These are phyloP conservation scores for Acestrorhynchus altus DNA, from an alignment of 2,797 vertebrate genomes.

Conservation along the genomic window DNA sequence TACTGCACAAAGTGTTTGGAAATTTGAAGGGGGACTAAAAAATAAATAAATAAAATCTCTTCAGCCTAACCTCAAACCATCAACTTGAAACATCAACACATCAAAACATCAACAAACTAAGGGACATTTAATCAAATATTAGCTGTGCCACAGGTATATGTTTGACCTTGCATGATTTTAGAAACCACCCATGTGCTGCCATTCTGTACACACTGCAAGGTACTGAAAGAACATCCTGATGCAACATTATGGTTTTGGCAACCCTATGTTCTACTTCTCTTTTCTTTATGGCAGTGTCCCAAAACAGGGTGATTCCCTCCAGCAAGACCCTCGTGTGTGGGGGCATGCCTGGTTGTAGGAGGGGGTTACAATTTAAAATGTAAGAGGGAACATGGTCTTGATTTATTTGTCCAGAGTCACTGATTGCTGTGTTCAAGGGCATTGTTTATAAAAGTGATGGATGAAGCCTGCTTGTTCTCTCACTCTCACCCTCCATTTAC, in stretches of 20 bases:
- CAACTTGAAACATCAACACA: too few relatives aligned
- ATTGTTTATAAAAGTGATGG: constrained; percentile 73
- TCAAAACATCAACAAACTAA: too few relatives aligned
- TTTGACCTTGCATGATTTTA: not conserved
- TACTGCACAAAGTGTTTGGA: too few relatives aligned
- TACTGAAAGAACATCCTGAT: not conserved
- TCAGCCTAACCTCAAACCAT: too few relatives aligned
- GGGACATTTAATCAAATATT: too few relatives aligned
- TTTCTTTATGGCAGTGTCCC: not conserved
- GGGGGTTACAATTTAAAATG: constrained; percentile 58
- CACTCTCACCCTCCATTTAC: constrained; percentile 2
- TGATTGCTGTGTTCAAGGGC: constrained; percentile 74
- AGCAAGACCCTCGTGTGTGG: not conserved
- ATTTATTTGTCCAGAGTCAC: constrained; percentile 71
- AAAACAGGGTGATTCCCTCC: not conserved
- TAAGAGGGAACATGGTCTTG: constrained; percentile 59
- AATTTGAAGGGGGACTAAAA: too few relatives aligned
- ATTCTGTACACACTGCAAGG: not conserved
- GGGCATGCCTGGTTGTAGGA: not conserved
- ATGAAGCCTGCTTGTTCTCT: constrained; percentile 60
- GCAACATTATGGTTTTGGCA: too few relatives aligned
- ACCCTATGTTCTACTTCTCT: too few relatives aligned
- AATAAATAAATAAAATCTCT: too few relatives aligned
- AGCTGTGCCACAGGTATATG: not conserved
- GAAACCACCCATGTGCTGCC: too few relatives aligned